Percentiles rank a stretch among this genome's conserved stretches.
Evolutionary conservation across 2,888 invertebrate species (phyloP).

Genomic region (Drosophila helvetica): DNA sequence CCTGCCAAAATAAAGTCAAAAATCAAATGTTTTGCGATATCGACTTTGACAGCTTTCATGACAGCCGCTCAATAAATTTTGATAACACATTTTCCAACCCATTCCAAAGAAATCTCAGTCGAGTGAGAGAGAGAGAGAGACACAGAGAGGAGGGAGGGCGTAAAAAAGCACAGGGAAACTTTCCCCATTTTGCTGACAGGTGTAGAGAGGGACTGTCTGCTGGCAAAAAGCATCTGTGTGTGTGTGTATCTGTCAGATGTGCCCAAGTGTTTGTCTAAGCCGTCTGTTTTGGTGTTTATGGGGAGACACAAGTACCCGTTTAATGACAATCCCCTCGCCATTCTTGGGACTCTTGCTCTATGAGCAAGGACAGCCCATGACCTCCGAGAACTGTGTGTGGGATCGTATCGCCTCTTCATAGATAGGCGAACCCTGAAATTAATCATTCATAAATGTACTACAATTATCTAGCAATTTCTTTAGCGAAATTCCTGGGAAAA

Average conservation of each 20-base stretch:
- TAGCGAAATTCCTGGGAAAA: background rate
- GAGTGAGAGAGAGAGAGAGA: too few relatives aligned
- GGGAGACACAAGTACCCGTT: slow-evolving; percentile 11
- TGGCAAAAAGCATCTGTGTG: background rate
- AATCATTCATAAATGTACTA: slow-evolving; percentile 1
- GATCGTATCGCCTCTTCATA: background rate
- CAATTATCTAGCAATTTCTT: background rate
- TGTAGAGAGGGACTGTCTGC: background rate
- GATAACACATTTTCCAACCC: slow-evolving; percentile 58
- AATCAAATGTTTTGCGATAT: slow-evolving; percentile 79
- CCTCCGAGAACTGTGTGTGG: background rate
- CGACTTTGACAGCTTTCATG: slow-evolving; percentile 82
- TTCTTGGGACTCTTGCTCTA: too few relatives aligned
- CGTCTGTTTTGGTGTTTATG: background rate
- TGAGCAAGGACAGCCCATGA: background rate
- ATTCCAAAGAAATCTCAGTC: slow-evolving; percentile 14
- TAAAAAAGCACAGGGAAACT: background rate
- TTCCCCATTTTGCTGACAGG: background rate
- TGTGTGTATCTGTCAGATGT: background rate
- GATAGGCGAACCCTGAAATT: background rate
- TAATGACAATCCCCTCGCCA: slow-evolving; percentile 5
- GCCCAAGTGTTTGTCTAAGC: background rate
- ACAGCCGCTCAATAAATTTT: slow-evolving; percentile 82
- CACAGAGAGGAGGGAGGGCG: too few relatives aligned
- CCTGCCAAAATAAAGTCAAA: slow-evolving; percentile 76